Evolutionary conservation across 2,113 vertebrate species (phyloP), one percentile per base, ranked within the genome.

Genomic region (Strigops habroptila): DNA sequence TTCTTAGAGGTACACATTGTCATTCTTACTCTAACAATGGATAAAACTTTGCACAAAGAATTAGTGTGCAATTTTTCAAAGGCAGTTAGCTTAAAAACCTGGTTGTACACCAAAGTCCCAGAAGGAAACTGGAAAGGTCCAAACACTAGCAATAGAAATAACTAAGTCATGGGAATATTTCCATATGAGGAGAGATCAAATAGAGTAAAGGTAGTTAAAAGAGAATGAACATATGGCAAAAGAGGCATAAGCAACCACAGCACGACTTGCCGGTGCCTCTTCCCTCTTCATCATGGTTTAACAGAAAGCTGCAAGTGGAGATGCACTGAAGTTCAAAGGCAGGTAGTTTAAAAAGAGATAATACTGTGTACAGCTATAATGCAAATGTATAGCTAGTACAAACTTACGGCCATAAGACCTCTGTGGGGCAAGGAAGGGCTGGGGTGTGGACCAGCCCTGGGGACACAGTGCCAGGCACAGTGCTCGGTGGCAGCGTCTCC

Each of bases 401-500:
- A 28, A 46, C 9, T 24, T 59, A 41, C 4, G 10, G 5, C 25
- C 18, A 1, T 5, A 39, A 59, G 11, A 27, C 7, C 52, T n/a
- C 31, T 53, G 41, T 6, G 65, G 52, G 59, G 30, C 41, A 59
- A 27, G 41, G 63, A 55, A 33, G 13, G n/a, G 23, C 67, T 59
- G 57, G 60, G 48, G 60, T 14, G 37, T 52, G 44, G 13, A 16
- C 18, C 44, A 52, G 86, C n/a, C 25, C 30, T 30, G 23, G 23
- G 51, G 44, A 49, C 31, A 10, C 21, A 57, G 70, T 37, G 39
- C n/a, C 35, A 28, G 17, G 23, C 11, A 1, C 27, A 37, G 74
- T 16, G 44, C 37, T 41, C 2, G 0, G 76, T 55, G 27, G 35
- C 69, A 64, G 22, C 2, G 0, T 28, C 17, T 52, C 9, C 21